Evolutionary conservation across 2,888 invertebrate genomes (phyloP).

Genomic region (Machimus rusticus): DNA sequence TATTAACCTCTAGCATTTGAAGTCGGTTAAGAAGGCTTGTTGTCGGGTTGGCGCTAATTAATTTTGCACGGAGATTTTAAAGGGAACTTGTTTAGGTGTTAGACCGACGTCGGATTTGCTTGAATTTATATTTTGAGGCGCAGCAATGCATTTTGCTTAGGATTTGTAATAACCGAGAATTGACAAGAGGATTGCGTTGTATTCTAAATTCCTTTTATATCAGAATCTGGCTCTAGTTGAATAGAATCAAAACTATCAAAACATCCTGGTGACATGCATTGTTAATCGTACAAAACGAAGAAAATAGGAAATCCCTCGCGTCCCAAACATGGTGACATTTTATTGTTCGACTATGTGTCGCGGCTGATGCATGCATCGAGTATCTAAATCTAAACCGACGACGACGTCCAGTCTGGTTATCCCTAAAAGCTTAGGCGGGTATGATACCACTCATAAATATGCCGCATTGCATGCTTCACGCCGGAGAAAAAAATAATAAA

Average conservation of each 20-base stretch:
- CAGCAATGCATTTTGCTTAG: not conserved
- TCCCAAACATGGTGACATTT: not conserved
- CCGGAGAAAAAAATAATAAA: not conserved
- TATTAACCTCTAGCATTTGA: not conserved
- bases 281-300: not conserved
- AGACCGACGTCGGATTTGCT: not conserved
- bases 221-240: not conserved
- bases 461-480: not conserved
- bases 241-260: not conserved
- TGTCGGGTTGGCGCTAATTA: not conserved
- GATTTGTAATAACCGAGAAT: not conserved
- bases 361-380: not conserved
- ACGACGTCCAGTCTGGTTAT: not conserved
- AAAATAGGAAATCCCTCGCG: not conserved
- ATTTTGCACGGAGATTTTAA: not conserved
- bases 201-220: not conserved
- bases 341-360: not conserved
- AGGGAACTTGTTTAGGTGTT: not conserved
- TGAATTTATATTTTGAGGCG: not conserved
- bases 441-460: not conserved
- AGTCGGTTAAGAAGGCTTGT: not conserved
- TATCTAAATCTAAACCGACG: not conserved
- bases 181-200: not conserved
- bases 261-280: not conserved
- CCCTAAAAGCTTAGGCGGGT: not conserved